Evolutionary conservation across 2,797 vertebrate species (phyloP).

Genomic region (Hemitrygon akajei): DNA sequence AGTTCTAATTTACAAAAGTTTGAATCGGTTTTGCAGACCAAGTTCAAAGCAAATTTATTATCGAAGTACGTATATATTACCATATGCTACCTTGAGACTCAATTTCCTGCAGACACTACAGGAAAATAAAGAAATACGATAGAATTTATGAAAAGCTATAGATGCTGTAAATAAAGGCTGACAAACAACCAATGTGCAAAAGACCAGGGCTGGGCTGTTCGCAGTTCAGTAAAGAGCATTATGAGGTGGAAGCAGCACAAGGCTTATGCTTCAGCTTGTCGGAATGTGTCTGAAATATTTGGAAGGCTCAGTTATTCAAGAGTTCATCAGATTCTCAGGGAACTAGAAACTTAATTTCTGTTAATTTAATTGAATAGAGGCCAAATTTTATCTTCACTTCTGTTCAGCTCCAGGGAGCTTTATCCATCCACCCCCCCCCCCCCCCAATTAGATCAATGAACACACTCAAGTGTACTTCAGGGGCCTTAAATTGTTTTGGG

Average conservation of each 20-base stretch:
- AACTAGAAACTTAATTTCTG: not conserved
- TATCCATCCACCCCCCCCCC: too few species aligned
- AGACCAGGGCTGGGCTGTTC: not conserved
- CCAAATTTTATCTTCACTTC: not conserved
- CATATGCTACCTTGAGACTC: too few species aligned
- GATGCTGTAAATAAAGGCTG: too few species aligned
- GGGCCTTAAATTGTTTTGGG: not conserved
- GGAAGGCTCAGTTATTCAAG: not conserved
- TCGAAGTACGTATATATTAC: too few species aligned
- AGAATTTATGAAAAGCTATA: too few species aligned
- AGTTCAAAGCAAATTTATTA: too few species aligned
- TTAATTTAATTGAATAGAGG: not conserved
- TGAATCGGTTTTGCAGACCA: not conserved
- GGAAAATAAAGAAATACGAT: too few species aligned
- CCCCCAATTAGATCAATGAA: not conserved
- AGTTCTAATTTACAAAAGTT: not conserved
- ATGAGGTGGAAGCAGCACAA: not conserved
- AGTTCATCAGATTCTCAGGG: not conserved
- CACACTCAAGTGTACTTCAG: not conserved
- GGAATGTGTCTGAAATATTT: not conserved
- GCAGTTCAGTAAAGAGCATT: not conserved
- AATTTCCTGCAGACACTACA: too few species aligned
- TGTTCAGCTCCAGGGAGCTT: too few species aligned
- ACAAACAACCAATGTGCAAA: too few species aligned
- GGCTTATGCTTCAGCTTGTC: not conserved